A percentile compares a stretch with the other conserved stretches of the same genome.
Conservation (phyloP, 2,113 vertebrate genomes). For the Hypanus sabinus region DNA sequence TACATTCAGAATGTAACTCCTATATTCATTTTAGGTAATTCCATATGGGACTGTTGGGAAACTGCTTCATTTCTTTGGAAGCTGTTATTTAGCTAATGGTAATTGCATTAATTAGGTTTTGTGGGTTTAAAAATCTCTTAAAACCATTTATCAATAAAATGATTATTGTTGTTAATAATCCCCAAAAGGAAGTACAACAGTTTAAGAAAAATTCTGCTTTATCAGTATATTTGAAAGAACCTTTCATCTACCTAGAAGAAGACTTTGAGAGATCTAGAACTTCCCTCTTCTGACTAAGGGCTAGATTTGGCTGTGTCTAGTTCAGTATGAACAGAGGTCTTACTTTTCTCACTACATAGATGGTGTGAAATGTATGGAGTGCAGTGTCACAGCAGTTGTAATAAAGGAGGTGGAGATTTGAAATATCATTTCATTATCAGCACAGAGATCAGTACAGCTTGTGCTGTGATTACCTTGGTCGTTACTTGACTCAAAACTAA, state of each 20-base stretch:
- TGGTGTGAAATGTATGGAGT: background rate
- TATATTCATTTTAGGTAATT: background rate
- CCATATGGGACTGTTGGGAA: background rate
- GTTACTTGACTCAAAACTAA: slow-evolving; percentile 8
- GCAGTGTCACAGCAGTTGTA: background rate
- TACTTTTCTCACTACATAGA: background rate
- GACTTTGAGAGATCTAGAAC: background rate
- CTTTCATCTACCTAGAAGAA: background rate
- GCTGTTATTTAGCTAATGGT: background rate
- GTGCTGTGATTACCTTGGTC: background rate
- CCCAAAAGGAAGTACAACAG: background rate
- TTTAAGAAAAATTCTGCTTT: background rate
- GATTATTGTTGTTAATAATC: background rate
- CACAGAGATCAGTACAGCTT: background rate
- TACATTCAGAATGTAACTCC: background rate
- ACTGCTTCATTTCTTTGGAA: background rate
- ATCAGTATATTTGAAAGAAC: background rate
- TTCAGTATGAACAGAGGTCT: background rate
- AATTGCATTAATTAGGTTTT: background rate
- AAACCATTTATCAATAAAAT: background rate
- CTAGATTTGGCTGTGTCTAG: background rate
- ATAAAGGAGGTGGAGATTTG: background rate
- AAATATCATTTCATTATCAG: background rate
- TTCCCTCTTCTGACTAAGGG: background rate
- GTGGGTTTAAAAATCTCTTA: background rate